Percentiles rank a stretch among this genome's conserved stretches.
These are phyloP conservation scores for Notospermus geniculatus DNA, from an alignment of 1,140 invertebrate genomes.

Conservation along the genomic window DNA sequence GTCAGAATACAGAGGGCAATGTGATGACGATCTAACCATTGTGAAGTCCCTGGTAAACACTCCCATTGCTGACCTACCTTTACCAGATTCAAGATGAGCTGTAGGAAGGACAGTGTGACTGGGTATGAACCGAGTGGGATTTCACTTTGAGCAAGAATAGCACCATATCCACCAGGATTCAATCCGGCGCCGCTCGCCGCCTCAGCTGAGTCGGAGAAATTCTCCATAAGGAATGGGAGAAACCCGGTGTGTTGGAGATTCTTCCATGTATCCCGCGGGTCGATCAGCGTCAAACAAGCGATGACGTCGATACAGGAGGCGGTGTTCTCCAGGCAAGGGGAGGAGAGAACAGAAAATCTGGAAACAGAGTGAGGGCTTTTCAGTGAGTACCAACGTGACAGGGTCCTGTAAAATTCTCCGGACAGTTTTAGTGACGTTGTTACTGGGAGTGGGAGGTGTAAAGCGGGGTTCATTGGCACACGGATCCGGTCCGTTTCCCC, in stretches of 20 bases:
- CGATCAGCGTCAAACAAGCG: constrained; percentile 28
- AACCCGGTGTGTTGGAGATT: constrained; percentile 50
- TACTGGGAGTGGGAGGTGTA: background rate
- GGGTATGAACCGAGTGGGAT: constrained; percentile 51
- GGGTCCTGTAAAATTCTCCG: too few relatives aligned
- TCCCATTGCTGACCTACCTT: constrained; percentile 37
- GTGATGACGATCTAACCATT: background rate
- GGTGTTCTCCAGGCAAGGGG: constrained; percentile 40
- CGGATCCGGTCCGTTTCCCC: too few relatives aligned
- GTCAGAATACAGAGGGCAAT: background rate
- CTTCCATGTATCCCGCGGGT: constrained; percentile 44
- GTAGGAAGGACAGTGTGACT: constrained; percentile 51
- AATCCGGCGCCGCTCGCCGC: constrained; percentile 49
- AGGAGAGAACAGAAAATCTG: constrained; percentile 39
- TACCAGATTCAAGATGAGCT: constrained; percentile 45
- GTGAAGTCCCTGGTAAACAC: background rate
- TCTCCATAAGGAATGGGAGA: constrained; percentile 50
- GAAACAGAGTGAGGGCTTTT: background rate
- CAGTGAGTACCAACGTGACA: too few relatives aligned
- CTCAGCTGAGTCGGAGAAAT: constrained; percentile 41
- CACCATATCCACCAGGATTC: constrained; percentile 52
- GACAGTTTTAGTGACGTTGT: too few relatives aligned
- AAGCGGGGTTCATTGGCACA: too few relatives aligned
- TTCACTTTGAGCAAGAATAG: constrained; percentile 51
- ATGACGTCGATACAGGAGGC: constrained; percentile 41